Evolutionary conservation across 1,140 invertebrate species (phyloP), one percentile per base, ranked within the genome.

Genomic region (Hylaeus anthracinus): DNA sequence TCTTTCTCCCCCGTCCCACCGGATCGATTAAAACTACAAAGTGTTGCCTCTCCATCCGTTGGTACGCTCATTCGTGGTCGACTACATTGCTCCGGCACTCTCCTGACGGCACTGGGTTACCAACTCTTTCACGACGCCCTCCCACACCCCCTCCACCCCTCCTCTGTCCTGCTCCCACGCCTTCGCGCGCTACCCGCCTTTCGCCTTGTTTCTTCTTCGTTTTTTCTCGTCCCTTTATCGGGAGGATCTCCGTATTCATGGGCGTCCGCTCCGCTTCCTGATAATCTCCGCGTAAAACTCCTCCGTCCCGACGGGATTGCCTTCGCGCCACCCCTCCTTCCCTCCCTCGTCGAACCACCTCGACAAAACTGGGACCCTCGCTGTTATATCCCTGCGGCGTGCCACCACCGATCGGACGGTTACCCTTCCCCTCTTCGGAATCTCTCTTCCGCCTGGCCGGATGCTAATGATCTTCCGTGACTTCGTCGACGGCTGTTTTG

Each of bases 1-100:
- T 90, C 86, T 88, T 90, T 89, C 87, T 85, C 76, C 88, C 85
- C 85, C 87, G 85, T 89, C 87, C 89, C 86, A 88, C 87, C 86
- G 89, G 90, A 91, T 92, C 92, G 91, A 92, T 93, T 93, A 91
- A 92, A 91, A 90, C 90, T 91, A 92, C 89, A 92, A 92, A 93
- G 89, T 92, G 90, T 92, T 90, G 84, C 86, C 89, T 89, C 84
- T 89, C 88, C 86, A 86, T 89, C 86, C 88, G 86, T 80, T 86
- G 86, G 86, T 90, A 89, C 89, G 86, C 86, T 92, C 90, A 90
- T 91, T 91, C 91, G 90, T 90, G 90, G 90, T 92, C 89, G 88
- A 90, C 91, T 90, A 90, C 88, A 89, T 88, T 88, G 89, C 85
- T 85, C 72, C 79, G 82, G 85, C 85, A 87, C 86, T 87, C 85